Evolutionary conservation across 2,888 invertebrate species (phyloP), one percentile per base, ranked within the genome.

Genomic region (Alviniconcha strummeri): DNA sequence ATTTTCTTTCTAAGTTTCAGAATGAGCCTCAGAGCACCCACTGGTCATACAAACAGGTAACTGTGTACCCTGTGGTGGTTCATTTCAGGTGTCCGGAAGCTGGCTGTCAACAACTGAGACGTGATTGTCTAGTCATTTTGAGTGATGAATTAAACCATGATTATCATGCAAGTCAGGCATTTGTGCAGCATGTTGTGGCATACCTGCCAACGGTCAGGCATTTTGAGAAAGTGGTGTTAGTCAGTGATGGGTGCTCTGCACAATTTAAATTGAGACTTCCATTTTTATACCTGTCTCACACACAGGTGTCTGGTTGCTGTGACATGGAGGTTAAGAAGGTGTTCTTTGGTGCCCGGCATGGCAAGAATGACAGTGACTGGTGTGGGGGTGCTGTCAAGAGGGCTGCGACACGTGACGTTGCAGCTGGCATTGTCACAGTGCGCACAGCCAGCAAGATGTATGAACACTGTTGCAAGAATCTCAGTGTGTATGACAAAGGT

Each of bases 41-140:
- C 64, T 80, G 80, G 80, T 55, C 80, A 11, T 69, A 80, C 52
- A 64, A 64, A 80, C 80, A 80, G 54, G 80, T 80, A 54, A 80
- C 80, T 9, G 19, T 80, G 11, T 80, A 71, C 17, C 80, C 69
- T 36, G 57, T 64, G 6, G 36, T 75, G 75, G 36, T 72, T 11
- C 36, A 19, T 17, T 11, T 8, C 19, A 75, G 55, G 19, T 19
- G 60, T 6, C n/a, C n/a, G n/a, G n/a, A n/a, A n/a, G 4, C 76
- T 19, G 7, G 15, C 4, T 78, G 60, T 15, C 5, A 15, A 57
- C 36, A 78, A 64, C 36, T 78, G 15, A 78, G 78, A 15, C 60
- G 78, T 7, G 60, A 78, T 55, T 17, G 57, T n/a, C 8, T 78
- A 19, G 64, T 56, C 13, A 60, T 64, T 19, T 36, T 78, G 57